Evolutionary conservation across 2,113 vertebrate genomes (phyloP).

Genomic region (Fukomys damarensis): DNA sequence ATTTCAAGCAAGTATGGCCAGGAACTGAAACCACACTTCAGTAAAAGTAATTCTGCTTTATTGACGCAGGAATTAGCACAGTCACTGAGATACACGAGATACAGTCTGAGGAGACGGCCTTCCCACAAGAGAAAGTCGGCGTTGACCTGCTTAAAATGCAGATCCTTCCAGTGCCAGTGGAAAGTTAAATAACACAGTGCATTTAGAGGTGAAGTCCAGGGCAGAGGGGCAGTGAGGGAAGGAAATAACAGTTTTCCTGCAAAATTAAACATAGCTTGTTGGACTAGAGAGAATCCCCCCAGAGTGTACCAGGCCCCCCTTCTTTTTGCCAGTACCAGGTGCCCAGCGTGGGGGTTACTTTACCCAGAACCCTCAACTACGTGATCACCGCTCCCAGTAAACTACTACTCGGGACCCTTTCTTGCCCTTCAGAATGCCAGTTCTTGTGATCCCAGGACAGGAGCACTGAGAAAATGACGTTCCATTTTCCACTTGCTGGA

Average conservation of each 20-base stretch:
- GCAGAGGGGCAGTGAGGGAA: no score
- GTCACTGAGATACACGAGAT: not conserved
- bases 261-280: not conserved
- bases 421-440: not conserved
- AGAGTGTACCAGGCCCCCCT: no score
- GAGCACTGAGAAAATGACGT: constrained; percentile 22
- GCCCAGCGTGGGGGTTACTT: not conserved
- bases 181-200: not conserved
- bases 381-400: not conserved
- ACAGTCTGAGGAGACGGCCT: not conserved
- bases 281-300: not conserved
- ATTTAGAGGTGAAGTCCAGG: not conserved
- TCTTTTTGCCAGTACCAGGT: not conserved
- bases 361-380: not conserved
- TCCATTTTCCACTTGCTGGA: not conserved
- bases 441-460: not conserved
- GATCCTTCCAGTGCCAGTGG: not conserved
- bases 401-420: no score
- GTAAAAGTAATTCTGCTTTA: not conserved
- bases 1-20: not conserved
- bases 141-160: not conserved
- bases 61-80: not conserved
- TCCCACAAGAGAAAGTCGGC: not conserved
- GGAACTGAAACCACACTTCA: not conserved
- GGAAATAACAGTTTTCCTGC: not conserved